phyloP scores from a whole-genome alignment of 2,888 invertebrate species.

The Petrophora chlorosata region DNA sequence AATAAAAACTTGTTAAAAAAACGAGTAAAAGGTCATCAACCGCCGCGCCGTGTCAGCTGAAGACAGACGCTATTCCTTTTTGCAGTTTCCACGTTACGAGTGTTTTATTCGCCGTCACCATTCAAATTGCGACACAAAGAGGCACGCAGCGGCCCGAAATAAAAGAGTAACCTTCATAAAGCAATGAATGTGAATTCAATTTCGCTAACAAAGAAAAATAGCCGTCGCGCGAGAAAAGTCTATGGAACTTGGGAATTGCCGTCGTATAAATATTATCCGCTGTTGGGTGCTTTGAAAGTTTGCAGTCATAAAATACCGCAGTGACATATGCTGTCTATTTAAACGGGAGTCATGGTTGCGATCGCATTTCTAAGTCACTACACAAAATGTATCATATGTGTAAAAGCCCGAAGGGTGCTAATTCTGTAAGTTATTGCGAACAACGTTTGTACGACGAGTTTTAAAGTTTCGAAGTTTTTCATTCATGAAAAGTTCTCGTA shows the following conservation, averaged over 20 bases:
- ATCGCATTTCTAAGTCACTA: no score
- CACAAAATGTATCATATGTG: no score
- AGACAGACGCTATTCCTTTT: slow-evolving; percentile 25
- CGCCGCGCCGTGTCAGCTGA: slow-evolving; percentile 12
- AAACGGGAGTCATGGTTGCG: no score
- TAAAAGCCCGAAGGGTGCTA: no score
- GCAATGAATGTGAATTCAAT: slow-evolving; percentile 70
- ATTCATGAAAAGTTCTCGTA: no score
- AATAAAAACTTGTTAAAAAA: background rate
- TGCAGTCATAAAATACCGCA: no score
- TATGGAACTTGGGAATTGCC: slow-evolving; percentile 30
- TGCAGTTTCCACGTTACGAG: slow-evolving; percentile 22
- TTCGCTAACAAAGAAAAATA: slow-evolving; percentile 71
- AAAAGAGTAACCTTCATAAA: slow-evolving; percentile 61
- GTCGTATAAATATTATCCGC: slow-evolving; percentile 32
- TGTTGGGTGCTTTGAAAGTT: slow-evolving; percentile 19
- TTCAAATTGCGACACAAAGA: slow-evolving; percentile 33
- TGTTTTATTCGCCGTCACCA: slow-evolving; percentile 27
- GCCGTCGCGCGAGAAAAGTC: slow-evolving; percentile 41
- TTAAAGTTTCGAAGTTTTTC: no score
- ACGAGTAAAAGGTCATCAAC: slow-evolving; percentile 17
- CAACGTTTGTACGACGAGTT: no score
- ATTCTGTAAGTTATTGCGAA: no score
- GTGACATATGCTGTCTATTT: no score
- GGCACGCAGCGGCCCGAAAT: slow-evolving; percentile 43